Percentiles rank a stretch among this genome's conserved stretches.
phyloP scores from a whole-genome alignment of 2,888 invertebrate species.

The Morpho deidamia region DNA sequence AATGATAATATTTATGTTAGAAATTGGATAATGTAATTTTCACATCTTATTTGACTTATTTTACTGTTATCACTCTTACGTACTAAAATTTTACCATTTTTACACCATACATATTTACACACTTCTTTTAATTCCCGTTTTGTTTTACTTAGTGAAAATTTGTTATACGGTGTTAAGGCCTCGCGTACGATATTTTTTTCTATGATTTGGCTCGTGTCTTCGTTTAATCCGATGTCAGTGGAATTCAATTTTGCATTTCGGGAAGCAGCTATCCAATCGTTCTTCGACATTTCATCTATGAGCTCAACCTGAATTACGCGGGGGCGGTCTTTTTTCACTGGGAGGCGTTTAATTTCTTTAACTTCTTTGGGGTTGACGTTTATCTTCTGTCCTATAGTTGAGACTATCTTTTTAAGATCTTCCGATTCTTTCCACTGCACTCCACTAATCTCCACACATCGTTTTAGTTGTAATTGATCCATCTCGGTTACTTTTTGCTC shows the following conservation, averaged over 20 bases:
- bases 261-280: not conserved
- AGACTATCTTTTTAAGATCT: not conserved
- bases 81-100: too few relatives aligned
- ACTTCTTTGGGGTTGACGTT: not conserved
- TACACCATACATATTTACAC: too few relatives aligned
- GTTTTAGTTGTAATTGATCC: not conserved
- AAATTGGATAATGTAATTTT: too few relatives aligned
- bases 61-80: too few relatives aligned
- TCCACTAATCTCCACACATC: slow-evolving; percentile 1
- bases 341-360: not conserved
- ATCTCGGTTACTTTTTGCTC: not conserved
- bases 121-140: too few relatives aligned
- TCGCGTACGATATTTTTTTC: too few relatives aligned
- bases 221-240: not conserved
- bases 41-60: too few relatives aligned
- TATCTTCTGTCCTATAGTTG: not conserved
- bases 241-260: not conserved
- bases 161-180: too few relatives aligned
- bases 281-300: not conserved
- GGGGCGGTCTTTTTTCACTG: slow-evolving; percentile 2
- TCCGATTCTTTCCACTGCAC: not conserved
- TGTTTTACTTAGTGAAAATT: too few relatives aligned
- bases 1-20: too few relatives aligned
- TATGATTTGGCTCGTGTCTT: slow-evolving; percentile 2
- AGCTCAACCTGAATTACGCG: not conserved